Evolutionary conservation across 2,888 invertebrate species (phyloP).

Genomic region (Ashinkailepas kermadecensis): DNA sequence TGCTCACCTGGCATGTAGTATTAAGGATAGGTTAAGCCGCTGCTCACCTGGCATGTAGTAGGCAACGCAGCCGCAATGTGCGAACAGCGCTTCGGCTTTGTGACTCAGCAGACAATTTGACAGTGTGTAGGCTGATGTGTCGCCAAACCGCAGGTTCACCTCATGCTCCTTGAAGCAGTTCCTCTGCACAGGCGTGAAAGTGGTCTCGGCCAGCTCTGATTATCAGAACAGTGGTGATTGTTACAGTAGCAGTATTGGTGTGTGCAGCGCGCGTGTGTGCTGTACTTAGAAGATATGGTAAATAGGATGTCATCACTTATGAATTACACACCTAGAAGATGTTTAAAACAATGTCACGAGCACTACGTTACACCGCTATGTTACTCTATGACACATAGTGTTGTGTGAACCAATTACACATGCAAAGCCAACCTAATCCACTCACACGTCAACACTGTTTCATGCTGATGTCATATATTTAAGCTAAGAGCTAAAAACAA

Average conservation of each 20-base stretch:
- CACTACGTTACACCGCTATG: neutral
- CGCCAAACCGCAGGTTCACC: neutral
- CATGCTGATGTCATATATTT: no score
- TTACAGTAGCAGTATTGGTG: no score
- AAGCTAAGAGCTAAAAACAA: no score
- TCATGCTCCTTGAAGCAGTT: neutral
- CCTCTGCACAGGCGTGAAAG: neutral
- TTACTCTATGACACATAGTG: no score
- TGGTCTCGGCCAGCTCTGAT: neutral
- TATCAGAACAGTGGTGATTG: neutral
- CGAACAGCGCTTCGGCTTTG: neutral
- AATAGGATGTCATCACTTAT: no score
- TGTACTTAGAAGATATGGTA: no score
- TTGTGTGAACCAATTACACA: no score
- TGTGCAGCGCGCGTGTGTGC: no score
- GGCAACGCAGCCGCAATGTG: neutral
- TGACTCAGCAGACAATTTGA: neutral
- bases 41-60: neutral
- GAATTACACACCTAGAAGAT: neutral
- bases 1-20: neutral
- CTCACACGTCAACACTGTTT: no score
- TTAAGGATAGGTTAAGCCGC: no score
- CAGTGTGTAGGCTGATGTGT: neutral
- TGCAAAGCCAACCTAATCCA: no score
- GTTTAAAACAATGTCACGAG: neutral